A percentile compares a stretch with the other conserved stretches of the same genome.
phyloP scores from a whole-genome alignment of 1,140 invertebrate species.

The Mylabris phalerata region DNA sequence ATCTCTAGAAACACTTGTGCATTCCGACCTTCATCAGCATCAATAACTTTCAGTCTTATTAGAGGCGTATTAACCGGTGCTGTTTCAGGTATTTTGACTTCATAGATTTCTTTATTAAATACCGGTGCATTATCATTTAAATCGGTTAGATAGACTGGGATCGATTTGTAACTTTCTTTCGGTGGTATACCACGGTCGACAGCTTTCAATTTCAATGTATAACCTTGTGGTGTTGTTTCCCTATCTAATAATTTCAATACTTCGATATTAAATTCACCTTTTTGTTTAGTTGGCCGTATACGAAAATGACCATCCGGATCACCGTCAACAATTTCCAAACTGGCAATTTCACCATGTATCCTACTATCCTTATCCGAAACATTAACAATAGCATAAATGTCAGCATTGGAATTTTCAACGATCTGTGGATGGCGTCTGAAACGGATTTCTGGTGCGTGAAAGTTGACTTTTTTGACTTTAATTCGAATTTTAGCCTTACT shows the following conservation, averaged over 20 bases:
- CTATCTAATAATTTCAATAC: conserved; percentile 70
- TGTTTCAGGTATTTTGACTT: conserved; percentile 80
- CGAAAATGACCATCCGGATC: conserved; percentile 83
- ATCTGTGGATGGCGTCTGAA: conserved; percentile 73
- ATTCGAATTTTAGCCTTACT: conserved; percentile 70
- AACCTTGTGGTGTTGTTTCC: conserved; percentile 66
- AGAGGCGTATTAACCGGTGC: conserved; percentile 83
- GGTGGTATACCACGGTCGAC: conserved; percentile 76
- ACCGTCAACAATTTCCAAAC: conserved; percentile 80
- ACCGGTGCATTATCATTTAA: conserved; percentile 80
- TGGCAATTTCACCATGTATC: conserved; percentile 72
- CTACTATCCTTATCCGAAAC: conserved; percentile 79
- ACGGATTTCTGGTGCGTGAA: conserved; percentile 76
- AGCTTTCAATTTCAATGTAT: conserved; percentile 80
- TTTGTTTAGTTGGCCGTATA: conserved; percentile 53
- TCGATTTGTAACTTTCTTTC: conserved; percentile 62
- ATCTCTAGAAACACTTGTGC: conserved; percentile 81
- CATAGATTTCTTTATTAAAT: conserved; percentile 83
- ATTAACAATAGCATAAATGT: conserved; percentile 84
- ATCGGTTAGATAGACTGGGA: conserved; percentile 72
- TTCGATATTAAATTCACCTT: conserved; percentile 68
- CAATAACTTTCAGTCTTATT: conserved; percentile 76
- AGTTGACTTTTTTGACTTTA: conserved; percentile 76
- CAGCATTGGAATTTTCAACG: conserved; percentile 73
- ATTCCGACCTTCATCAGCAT: conserved; percentile 75